phyloP scores from a whole-genome alignment of 2,888 invertebrate species.

The Dorcus parallelipipedus region DNA sequence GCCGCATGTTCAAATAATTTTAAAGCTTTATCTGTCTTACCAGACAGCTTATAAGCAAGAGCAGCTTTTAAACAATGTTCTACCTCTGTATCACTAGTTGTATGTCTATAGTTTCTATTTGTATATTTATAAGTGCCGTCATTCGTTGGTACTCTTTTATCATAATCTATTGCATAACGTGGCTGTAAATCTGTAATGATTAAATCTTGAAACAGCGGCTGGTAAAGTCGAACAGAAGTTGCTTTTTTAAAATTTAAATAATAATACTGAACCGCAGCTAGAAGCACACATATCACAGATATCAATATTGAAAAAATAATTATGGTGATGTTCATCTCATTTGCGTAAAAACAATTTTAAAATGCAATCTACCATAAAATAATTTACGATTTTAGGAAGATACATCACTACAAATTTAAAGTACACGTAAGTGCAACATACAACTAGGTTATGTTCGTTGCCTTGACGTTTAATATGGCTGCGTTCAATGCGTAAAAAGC shows the following conservation, averaged over 20 bases:
- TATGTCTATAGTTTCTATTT: slow-evolving; percentile 1
- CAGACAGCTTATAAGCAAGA: slow-evolving; percentile 75
- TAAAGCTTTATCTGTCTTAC: slow-evolving; percentile 81
- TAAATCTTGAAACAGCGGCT: slow-evolving; percentile 45
- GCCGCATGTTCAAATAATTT: slow-evolving; percentile 88
- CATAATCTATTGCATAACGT: slow-evolving; percentile 30
- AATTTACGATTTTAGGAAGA: background rate
- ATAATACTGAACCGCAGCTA: slow-evolving; percentile 43
- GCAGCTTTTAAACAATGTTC: slow-evolving; percentile 82
- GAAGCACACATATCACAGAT: slow-evolving; percentile 44
- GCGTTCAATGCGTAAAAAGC: too few relatives aligned
- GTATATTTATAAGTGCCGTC: slow-evolving; percentile 19
- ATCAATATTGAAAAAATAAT: slow-evolving; percentile 41
- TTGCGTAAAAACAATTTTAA: background rate
- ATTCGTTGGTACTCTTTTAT: slow-evolving; percentile 8
- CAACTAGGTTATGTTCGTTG: too few relatives aligned
- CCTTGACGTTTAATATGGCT: too few relatives aligned
- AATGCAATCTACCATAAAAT: background rate
- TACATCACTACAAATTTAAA: slow-evolving; percentile 14
- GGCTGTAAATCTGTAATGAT: slow-evolving; percentile 36
- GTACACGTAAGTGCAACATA: slow-evolving; percentile 15
- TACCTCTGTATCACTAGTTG: slow-evolving; percentile 65
- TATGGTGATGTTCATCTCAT: slow-evolving; percentile 26
- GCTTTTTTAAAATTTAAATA: slow-evolving; percentile 37
- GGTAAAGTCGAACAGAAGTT: slow-evolving; percentile 33